Conservation (phyloP, 2,797 vertebrate genomes). For the Anguilla anguilla region DNA sequence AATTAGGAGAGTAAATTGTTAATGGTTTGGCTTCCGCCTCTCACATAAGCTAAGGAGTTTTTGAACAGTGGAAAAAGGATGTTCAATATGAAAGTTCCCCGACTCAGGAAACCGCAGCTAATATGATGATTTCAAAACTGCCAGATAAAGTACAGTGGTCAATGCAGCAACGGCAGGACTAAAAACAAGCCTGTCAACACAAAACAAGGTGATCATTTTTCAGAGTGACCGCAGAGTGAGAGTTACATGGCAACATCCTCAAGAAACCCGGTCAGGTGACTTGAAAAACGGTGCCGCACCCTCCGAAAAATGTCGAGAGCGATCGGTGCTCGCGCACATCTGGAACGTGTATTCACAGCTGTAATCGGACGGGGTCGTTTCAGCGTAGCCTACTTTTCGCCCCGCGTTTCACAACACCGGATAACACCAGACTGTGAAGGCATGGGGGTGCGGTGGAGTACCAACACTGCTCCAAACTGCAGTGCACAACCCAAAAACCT, state of each 20-base stretch:
- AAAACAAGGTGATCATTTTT: not conserved
- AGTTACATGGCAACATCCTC: not conserved
- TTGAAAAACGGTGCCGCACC: not conserved
- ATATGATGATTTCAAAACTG: constrained; percentile 29
- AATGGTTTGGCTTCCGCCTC: constrained; percentile 18
- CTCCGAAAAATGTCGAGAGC: not conserved
- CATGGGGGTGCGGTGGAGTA: not conserved
- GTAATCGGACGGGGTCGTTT: not conserved
- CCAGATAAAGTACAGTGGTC: constrained; percentile 33
- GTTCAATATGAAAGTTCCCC: constrained; percentile 23
- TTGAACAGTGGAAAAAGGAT: constrained; percentile 34
- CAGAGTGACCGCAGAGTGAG: not conserved
- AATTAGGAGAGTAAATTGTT: constrained; percentile 22
- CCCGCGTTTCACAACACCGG: not conserved
- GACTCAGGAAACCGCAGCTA: constrained; percentile 30
- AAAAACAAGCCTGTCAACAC: constrained; percentile 3
- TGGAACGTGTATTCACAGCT: not conserved
- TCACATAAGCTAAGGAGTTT: not conserved
- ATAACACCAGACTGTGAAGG: not conserved
- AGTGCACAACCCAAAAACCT: not conserved
- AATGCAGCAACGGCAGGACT: constrained; percentile 7
- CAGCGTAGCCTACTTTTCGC: not conserved
- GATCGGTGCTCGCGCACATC: not conserved
- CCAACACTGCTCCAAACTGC: not conserved
- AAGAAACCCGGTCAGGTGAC: not conserved